phyloP scores from a whole-genome alignment of 2,113 vertebrate genomes.

The Mixornis gularis region DNA sequence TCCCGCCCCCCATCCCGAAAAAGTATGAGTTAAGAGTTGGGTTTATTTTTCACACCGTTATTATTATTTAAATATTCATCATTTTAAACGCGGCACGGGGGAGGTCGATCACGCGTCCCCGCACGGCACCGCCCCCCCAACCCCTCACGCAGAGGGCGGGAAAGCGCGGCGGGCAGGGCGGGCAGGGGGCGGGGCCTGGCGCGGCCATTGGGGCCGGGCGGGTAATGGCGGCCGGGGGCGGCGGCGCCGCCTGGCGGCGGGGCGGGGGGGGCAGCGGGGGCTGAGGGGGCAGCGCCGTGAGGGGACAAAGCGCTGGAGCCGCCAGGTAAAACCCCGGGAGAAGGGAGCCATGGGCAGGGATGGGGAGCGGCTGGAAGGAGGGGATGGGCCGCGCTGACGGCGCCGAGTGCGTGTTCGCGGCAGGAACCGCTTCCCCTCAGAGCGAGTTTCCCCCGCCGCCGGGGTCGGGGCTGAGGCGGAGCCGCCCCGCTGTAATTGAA shows the following conservation, averaged over 20 bases:
- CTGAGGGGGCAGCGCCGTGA: background rate
- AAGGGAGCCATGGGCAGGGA: background rate
- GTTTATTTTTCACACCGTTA: background rate
- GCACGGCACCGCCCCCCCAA: background rate
- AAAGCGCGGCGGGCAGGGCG: background rate
- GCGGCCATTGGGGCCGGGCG: background rate
- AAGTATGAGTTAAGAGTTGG: background rate
- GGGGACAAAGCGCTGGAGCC: background rate
- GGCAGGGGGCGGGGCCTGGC: background rate
- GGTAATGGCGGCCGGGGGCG: no score
- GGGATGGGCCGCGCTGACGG: background rate
- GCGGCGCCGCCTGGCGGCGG: no score
- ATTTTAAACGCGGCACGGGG: no score
- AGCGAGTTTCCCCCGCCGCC: background rate
- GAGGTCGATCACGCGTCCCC: accelerated
- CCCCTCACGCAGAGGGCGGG: background rate
- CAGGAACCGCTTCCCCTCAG: background rate
- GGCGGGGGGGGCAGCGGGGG: background rate
- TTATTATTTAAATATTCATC: background rate
- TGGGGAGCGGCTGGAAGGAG: background rate
- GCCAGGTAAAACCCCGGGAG: background rate
- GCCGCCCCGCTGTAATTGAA: background rate
- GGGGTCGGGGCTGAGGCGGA: background rate
- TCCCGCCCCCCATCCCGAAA: no score
- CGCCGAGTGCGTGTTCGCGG: background rate